Conservation (phyloP, 2,888 invertebrate genomes). For the Plebejus argus region DNA sequence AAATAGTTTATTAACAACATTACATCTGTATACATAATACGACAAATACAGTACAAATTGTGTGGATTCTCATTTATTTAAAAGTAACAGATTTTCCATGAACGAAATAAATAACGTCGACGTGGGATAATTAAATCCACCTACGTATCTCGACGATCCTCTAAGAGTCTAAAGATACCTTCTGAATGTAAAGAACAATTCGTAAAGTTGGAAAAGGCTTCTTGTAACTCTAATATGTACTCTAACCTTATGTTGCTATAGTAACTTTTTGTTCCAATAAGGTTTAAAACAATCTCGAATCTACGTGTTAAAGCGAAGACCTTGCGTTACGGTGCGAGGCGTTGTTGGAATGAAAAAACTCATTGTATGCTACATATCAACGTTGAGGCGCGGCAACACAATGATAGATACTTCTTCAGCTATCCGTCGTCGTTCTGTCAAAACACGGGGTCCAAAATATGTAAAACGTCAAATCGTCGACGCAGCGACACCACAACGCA, state of each 20-base stretch:
- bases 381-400: too few relatives aligned
- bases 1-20: too few relatives aligned
- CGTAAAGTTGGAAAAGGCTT: not conserved
- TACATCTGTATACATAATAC: too few relatives aligned
- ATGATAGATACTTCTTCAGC: not conserved
- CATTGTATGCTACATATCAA: too few relatives aligned
- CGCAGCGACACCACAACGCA: not conserved
- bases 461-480: not conserved
- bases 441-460: not conserved
- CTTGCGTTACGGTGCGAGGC: too few relatives aligned
- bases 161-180: not conserved
- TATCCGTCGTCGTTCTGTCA: not conserved
- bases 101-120: too few relatives aligned
- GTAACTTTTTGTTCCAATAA: constrained; percentile 18
- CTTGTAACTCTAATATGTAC: not conserved
- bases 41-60: too few relatives aligned
- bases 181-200: not conserved
- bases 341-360: too few relatives aligned
- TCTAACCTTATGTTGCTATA: not conserved
- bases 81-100: too few relatives aligned
- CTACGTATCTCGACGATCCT: not conserved
- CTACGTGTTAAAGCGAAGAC: not conserved
- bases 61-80: too few relatives aligned
- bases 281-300: constrained; percentile 8
- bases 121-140: not conserved